These are phyloP conservation scores for Coelinius sp. DNA, from an alignment of 2,888 invertebrate species.

Conservation along the genomic window DNA sequence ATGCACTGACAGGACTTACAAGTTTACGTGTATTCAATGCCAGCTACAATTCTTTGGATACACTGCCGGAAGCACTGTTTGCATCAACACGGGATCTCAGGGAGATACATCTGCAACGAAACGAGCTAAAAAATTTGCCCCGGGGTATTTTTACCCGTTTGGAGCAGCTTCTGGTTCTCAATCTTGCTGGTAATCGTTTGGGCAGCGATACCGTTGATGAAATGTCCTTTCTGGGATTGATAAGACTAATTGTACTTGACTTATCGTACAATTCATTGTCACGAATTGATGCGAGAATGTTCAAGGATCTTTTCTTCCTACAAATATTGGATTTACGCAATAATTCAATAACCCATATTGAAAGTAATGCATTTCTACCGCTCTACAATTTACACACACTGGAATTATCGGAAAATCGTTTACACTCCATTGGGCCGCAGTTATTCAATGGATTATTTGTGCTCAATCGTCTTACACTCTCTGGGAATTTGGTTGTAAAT, in stretches of 20 bases:
- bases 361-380: constrained; percentile 89
- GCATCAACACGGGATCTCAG: constrained; percentile 85
- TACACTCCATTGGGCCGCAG: constrained; percentile 85
- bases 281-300: constrained; percentile 85
- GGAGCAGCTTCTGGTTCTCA: constrained; percentile 87
- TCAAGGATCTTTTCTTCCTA: constrained; percentile 88
- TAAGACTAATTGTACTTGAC: constrained; percentile 87
- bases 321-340: constrained; percentile 89
- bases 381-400: constrained; percentile 91
- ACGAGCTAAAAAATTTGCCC: constrained; percentile 86
- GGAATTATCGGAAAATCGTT: constrained; percentile 88
- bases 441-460: constrained; percentile 89
- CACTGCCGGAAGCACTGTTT: constrained; percentile 86
- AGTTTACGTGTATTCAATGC: constrained; percentile 87
- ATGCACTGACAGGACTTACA: constrained; percentile 84
- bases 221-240: constrained; percentile 87
- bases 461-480: constrained; percentile 86
- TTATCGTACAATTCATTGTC: constrained; percentile 89
- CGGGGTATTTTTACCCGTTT: constrained; percentile 87
- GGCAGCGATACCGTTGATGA: constrained; percentile 88
- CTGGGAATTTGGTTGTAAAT: constrained; percentile 86
- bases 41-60: constrained; percentile 87
- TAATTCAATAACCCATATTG: constrained; percentile 90
- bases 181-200: constrained; percentile 87
- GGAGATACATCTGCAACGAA: constrained; percentile 88